Evolutionary conservation across 2,797 vertebrate genomes (phyloP).

Genomic region (Ibycter americanus): DNA sequence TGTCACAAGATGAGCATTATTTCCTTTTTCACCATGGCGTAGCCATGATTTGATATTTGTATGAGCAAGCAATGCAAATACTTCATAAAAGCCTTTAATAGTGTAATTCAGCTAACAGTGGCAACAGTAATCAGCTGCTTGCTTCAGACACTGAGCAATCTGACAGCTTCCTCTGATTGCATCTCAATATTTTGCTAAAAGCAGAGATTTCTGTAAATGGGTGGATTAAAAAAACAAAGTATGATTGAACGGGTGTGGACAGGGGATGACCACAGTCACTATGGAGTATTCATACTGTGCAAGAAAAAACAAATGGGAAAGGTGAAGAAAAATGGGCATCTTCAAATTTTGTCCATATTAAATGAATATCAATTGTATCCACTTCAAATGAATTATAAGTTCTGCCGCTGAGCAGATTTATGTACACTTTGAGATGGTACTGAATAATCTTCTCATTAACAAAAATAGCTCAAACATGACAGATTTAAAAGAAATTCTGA

Average conservation of each 20-base stretch:
- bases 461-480: slow-evolving; percentile 17
- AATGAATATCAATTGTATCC: slow-evolving; percentile 48
- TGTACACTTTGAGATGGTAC: slow-evolving; percentile 20
- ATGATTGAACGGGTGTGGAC: not conserved
- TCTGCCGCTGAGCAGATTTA: slow-evolving; percentile 33
- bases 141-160: slow-evolving; percentile 41
- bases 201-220: slow-evolving; percentile 23
- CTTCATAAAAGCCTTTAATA: slow-evolving; percentile 46
- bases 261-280: fast-evolving
- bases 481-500: slow-evolving; percentile 11
- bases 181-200: slow-evolving; percentile 58
- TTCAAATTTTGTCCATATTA: slow-evolving; percentile 37
- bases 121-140: slow-evolving; percentile 47
- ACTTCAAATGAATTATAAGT: slow-evolving; percentile 31
- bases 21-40: not conserved
- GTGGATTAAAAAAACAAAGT: slow-evolving; percentile 1
- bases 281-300: not conserved
- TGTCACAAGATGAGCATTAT: not conserved
- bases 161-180: slow-evolving; percentile 48
- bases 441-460: slow-evolving; percentile 41
- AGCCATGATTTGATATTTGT: slow-evolving; percentile 45
- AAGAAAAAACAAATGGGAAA: slow-evolving; percentile 32
- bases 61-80: slow-evolving; percentile 39
- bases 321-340: slow-evolving; percentile 19
- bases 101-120: slow-evolving; percentile 40